Base-by-base conservation (phyloP, 2,797 vertebrate species). In the Amniataba percoides region DNA sequence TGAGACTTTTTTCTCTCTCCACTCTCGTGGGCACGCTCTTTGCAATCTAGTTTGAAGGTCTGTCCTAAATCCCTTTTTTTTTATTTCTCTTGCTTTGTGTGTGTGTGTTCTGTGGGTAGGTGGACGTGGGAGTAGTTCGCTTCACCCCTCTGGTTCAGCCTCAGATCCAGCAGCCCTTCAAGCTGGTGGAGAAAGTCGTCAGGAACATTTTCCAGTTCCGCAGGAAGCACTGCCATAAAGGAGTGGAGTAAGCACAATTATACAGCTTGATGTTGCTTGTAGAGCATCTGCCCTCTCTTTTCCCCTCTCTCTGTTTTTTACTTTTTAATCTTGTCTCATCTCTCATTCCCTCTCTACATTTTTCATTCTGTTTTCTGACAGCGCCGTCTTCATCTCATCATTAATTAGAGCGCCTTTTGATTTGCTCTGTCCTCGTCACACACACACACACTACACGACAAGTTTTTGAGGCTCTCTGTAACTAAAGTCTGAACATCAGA, bases 101-200 rank as follows among this genome's bases (percentile, higher is more conserved):
- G 19, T 59, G 46, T 81, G 40, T 84, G 68, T 73, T 83, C 34
- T 74, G 52, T 77, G 70, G 90, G 15, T 57, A 99, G 97, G 97
- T 99, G 91, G 97, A 99, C 3, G 97, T 99, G 61, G 97, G 96
- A 25, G 96, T 99, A 63, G 96, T 99, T 48, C 97, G 94, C 91
- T 97, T 99, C 92, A 97, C 95, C 11, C 98, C 98, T 0, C 88
- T 99, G 92, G 90, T 93, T 66, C 84, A 94, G 74, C 97, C 98
- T 48, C 95, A 94, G 93, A 99, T 99, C 85, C 81, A 96, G 87
- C 98, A 99, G 89, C 97, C 98, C 0, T 99, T 99, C 87, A 84
- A 94, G 81, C 88, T 99, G 63, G 97, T 99, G 84, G 97, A 99
- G 91, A 99, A 96, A 90, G 92, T 99, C 19, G 96, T 99, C 81